phyloP scores from a whole-genome alignment of 2,113 vertebrate species.

The Sinocyclocheilus rhinocerous region DNA sequence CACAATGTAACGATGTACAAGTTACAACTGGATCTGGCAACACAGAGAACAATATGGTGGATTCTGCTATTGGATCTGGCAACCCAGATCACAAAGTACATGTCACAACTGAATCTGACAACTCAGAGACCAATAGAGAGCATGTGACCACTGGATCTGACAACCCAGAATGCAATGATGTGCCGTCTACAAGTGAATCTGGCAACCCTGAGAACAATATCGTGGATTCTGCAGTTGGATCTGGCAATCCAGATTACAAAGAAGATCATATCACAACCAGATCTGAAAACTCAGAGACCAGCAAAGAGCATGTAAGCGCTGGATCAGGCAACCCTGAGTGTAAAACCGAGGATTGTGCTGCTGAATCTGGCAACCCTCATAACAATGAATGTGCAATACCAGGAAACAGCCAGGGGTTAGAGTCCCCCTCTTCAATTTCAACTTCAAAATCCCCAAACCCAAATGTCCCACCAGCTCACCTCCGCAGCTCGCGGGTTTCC shows the following conservation, averaged over 20 bases:
- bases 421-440: background rate
- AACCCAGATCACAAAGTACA: background rate
- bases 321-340: too few relatives aligned
- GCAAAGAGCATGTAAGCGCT: background rate
- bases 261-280: background rate
- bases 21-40: background rate
- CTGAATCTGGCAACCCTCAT: background rate
- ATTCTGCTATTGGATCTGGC: background rate
- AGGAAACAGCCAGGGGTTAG: background rate
- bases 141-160: background rate
- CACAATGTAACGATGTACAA: background rate
- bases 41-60: too few relatives aligned
- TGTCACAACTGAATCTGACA: background rate
- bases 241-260: too few relatives aligned
- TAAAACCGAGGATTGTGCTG: too few relatives aligned
- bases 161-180: background rate
- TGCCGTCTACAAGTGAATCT: background rate
- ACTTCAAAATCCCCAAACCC: conserved; percentile 30
- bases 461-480: conserved; percentile 49
- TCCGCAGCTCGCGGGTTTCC: conserved; percentile 60
- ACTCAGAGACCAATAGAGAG: background rate
- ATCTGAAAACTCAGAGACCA: background rate
- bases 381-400: conserved; percentile 1
- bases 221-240: background rate
- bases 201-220: background rate